Evolutionary conservation across 2,113 vertebrate genomes (phyloP), one percentile per base, ranked within the genome.

Genomic region (Colistium nudipinnis): DNA sequence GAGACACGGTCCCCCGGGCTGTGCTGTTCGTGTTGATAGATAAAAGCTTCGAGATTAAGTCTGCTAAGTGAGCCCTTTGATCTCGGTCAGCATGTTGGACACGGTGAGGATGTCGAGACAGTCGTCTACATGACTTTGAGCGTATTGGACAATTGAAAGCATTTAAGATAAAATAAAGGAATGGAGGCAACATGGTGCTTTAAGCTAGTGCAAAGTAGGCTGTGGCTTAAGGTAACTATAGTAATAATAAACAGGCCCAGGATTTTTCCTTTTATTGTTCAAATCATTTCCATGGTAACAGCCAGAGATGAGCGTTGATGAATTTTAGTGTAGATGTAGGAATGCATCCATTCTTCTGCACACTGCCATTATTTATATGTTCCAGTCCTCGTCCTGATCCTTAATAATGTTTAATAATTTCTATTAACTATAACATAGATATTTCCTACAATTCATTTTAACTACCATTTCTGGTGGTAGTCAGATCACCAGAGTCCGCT

Each of bases 1-100:
- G 44, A 45, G 19, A 70, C 48, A 70, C 60, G 20, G 9, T 56
- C 31, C 39, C 25, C n/a, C 24, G 56, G 38, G 45, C 45, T 20
- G 25, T 11, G 4, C 25, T 10, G 44, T 47, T 66, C 12, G 27
- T 78, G 61, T 70, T 63, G 49, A 43, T 24, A 53, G 43, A 73
- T 74, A 17, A 56, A 62, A 71, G 57, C 62, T 62, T 6, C 6
- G 56, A 39, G 62, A 79, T 76, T 53, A 70, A 61, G 20, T 22
- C 7, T 31, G 35, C 17, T 30, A 33, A 31, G 35, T 63, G 53
- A 81, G 35, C 14, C 11, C 27, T 69, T 57, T 63, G 59, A 73
- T 67, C 44, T 14, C 36, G 2, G 14, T n/a, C n/a, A n/a, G 41
- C 12, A 35, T 62, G 76, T 62, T 69, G 24, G 76, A 57, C 41